Percentiles rank a stretch among this genome's conserved stretches.
Evolutionary conservation across 2,113 vertebrate species (phyloP).

Genomic region (Petaurus breviceps): DNA sequence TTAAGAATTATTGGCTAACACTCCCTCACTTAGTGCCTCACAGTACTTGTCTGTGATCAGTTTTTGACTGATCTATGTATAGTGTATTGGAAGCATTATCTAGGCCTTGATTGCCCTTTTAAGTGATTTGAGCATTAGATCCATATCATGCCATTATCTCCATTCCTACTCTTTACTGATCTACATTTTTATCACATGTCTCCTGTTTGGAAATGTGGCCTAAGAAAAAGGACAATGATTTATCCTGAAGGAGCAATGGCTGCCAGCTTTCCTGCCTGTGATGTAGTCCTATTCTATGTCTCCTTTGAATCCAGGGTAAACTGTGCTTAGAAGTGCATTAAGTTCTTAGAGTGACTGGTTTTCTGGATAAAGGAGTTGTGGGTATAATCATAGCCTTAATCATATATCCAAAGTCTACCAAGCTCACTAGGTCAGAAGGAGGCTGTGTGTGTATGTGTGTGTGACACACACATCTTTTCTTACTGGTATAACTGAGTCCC

Average conservation of each 20-base stretch:
- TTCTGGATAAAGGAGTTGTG: neutral
- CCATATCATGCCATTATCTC: neutral
- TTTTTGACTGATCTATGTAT: neutral
- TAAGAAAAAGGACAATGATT: neutral
- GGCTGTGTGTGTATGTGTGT: too few relatives aligned
- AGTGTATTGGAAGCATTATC: neutral
- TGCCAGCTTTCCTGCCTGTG: neutral
- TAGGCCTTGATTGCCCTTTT: neutral
- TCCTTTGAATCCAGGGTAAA: neutral
- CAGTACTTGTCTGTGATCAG: neutral
- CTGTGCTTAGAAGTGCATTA: neutral
- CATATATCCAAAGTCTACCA: neutral
- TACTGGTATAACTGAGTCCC: conserved; percentile 67
- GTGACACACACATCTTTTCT: neutral
- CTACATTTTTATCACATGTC: neutral
- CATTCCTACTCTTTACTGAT: neutral
- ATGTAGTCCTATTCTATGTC: neutral
- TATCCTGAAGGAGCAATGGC: neutral
- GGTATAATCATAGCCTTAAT: neutral
- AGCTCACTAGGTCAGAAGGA: neutral
- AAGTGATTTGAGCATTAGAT: neutral
- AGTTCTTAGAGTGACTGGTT: neutral
- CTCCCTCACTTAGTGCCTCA: neutral
- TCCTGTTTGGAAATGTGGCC: neutral
- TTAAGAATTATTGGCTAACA: neutral